phyloP scores from a whole-genome alignment of 2,888 invertebrate species.

The Plagiodera versicolora region DNA sequence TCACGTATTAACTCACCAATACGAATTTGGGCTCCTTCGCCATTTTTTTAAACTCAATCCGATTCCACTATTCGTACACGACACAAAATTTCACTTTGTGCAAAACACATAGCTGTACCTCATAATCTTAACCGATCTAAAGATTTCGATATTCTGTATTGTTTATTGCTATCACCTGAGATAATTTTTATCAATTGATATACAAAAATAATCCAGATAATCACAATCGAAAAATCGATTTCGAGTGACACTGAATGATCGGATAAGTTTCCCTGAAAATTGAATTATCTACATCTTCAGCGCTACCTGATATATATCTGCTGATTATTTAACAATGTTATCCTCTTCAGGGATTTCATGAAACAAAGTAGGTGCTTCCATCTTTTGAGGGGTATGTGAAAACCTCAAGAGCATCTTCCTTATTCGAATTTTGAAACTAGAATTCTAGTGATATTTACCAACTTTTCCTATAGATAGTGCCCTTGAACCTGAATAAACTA shows the following conservation, averaged over 20 bases:
- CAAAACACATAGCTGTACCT: background rate
- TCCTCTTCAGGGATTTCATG: too few relatives aligned
- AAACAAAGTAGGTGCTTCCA: too few relatives aligned
- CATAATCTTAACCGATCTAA: background rate
- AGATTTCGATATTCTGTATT: background rate
- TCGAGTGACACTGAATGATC: background rate
- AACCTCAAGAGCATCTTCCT: too few relatives aligned
- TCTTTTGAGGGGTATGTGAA: too few relatives aligned
- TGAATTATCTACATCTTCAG: too few relatives aligned
- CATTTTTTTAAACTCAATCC: slow-evolving; percentile 6
- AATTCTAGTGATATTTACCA: too few relatives aligned
- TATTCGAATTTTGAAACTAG: too few relatives aligned
- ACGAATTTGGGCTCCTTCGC: slow-evolving; percentile 13
- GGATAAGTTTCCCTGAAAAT: background rate
- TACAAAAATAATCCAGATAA: background rate
- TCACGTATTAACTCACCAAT: slow-evolving; percentile 8
- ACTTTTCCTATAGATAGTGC: too few relatives aligned
- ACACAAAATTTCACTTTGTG: background rate
- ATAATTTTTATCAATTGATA: background rate
- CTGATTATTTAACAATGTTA: too few relatives aligned
- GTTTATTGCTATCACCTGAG: background rate
- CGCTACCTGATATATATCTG: too few relatives aligned
- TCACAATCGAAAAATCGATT: background rate
- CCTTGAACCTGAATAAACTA: too few relatives aligned
- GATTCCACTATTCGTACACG: background rate